Evolutionary conservation across 2,797 vertebrate genomes (phyloP).

Genomic region (Leuciscus waleckii): DNA sequence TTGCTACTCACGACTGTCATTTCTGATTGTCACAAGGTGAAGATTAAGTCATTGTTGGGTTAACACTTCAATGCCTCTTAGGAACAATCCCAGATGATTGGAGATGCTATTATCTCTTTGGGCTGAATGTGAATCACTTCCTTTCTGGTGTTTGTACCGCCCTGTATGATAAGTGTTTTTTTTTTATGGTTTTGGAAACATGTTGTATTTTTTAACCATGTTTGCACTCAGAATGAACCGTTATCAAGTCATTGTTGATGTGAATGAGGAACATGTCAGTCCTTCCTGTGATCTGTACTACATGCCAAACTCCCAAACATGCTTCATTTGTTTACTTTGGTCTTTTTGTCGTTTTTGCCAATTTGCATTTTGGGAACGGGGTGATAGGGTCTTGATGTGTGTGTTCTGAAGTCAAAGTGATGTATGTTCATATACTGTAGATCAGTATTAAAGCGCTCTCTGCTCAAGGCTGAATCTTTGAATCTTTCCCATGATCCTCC

Average conservation of each 20-base stretch:
- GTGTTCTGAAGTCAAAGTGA: not conserved
- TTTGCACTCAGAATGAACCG: not conserved
- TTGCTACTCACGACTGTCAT: constrained; percentile 6
- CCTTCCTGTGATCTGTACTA: constrained; percentile 13
- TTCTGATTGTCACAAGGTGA: constrained; percentile 8
- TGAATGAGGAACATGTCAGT: constrained; percentile 7
- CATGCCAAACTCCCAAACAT: constrained; percentile 29
- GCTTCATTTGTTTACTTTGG: not conserved
- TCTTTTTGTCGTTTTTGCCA: not conserved
- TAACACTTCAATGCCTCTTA: constrained; percentile 37
- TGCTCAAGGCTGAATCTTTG: constrained; percentile 1
- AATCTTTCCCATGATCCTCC: not conserved
- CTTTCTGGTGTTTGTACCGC: constrained; percentile 1
- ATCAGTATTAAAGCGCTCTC: constrained; percentile 41
- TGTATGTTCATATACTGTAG: constrained; percentile 32
- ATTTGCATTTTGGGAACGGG: not conserved
- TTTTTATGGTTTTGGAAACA: not conserved
- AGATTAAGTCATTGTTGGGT: constrained; percentile 24
- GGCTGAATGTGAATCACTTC: constrained; percentile 22
- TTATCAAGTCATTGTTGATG: not conserved
- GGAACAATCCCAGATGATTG: constrained; percentile 29
- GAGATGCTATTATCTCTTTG: constrained; percentile 20
- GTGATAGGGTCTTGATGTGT: not conserved
- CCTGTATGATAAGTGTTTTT: not conserved
- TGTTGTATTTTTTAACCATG: constrained; percentile 7